A percentile compares a stretch with the other conserved stretches of the same genome.
Evolutionary conservation across 1,140 invertebrate species (phyloP).

Genomic region (Drosophila virilis): DNA sequence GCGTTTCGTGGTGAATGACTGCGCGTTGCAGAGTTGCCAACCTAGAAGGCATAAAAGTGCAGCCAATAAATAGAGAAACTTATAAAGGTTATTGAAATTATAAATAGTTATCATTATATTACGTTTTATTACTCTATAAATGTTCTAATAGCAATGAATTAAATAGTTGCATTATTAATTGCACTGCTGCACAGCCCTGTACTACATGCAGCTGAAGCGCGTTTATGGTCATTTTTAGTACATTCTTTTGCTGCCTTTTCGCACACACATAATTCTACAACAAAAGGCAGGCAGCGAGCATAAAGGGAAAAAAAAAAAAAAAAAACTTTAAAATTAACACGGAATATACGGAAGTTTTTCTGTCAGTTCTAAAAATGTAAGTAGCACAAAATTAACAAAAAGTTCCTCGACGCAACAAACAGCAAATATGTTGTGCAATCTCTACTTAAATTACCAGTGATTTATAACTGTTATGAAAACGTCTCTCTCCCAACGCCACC

Average conservation of each 20-base stretch:
- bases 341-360: slow-evolving; percentile 50
- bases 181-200: slow-evolving; percentile 1
- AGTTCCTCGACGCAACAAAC: slow-evolving; percentile 17
- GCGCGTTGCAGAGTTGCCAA: slow-evolving; percentile 12
- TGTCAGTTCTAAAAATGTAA: slow-evolving; percentile 68
- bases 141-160: background rate
- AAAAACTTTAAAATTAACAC: slow-evolving; percentile 59
- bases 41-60: background rate
- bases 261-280: slow-evolving; percentile 55
- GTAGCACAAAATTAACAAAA: slow-evolving; percentile 44
- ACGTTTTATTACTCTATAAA: background rate
- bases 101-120: background rate
- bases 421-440: slow-evolving; percentile 61
- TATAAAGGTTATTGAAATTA: background rate
- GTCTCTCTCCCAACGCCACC: slow-evolving; percentile 65
- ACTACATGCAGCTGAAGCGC: slow-evolving; percentile 10
- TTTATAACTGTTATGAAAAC: slow-evolving; percentile 65
- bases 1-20: slow-evolving; percentile 27
- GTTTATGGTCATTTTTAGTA: slow-evolving; percentile 23
- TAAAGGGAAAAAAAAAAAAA: slow-evolving; percentile 30
- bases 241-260: slow-evolving; percentile 32
- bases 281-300: slow-evolving; percentile 60
- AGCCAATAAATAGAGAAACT: background rate
- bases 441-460: slow-evolving; percentile 54
- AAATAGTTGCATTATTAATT: background rate